A percentile compares a stretch with the other conserved stretches of the same genome.
Conservation (phyloP, 2,113 vertebrate species). For the Chauna torquata region DNA sequence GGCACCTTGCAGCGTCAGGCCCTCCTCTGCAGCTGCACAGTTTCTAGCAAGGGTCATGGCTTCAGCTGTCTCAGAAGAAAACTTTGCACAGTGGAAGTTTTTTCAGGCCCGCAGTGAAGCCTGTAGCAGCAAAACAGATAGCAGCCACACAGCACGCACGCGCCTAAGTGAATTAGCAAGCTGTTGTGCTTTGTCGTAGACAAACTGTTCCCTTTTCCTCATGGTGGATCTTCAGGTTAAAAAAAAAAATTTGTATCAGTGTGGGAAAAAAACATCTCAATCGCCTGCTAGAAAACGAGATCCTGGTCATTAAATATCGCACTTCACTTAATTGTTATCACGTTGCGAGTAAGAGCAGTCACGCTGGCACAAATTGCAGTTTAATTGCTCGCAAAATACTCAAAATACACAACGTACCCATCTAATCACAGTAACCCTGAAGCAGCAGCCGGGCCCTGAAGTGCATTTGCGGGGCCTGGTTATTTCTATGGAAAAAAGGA, state of each 20-base stretch:
- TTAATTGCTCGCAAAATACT: neutral
- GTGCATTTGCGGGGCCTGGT: neutral
- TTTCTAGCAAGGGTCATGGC: neutral
- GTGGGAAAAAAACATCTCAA: neutral
- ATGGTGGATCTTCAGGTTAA: neutral
- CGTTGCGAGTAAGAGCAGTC: neutral
- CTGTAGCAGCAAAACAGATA: neutral
- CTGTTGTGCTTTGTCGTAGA: neutral
- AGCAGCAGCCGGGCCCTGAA: neutral
- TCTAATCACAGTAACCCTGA: neutral
- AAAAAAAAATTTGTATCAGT: neutral
- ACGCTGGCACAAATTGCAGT: neutral
- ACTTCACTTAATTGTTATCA: neutral
- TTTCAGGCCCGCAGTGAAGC: neutral
- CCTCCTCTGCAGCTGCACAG: neutral
- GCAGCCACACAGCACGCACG: neutral
- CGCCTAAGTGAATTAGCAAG: neutral
- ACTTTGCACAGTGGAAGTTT: rapidly evolving
- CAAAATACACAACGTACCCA: neutral
- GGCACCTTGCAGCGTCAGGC: neutral
- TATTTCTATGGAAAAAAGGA: too few species aligned
- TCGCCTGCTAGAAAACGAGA: neutral
- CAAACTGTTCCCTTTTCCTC: neutral
- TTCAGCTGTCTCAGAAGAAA: neutral
- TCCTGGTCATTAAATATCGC: neutral